Base-by-base conservation (phyloP, 2,888 invertebrate species). In the Chloroclystis v-ata region DNA sequence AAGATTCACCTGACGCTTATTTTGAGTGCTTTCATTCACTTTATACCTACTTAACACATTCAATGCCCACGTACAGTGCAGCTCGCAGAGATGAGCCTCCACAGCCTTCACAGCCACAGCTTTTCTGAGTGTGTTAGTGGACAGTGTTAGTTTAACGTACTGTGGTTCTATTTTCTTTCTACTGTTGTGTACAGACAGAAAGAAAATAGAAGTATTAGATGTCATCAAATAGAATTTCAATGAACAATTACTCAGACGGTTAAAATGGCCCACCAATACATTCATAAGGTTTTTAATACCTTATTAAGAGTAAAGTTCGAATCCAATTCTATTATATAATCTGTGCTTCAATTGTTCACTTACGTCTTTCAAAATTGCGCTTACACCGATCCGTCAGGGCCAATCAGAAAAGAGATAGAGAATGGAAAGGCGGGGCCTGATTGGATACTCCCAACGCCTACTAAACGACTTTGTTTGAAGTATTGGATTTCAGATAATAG, bases 401-500 rank as follows among this genome's bases (percentile, higher is more conserved):
- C 86, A 86, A 85, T 83, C 71, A 68, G 59, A 62, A 52, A 38
- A 40, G 49, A 52, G 59, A 45, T 55, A 61, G 66, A 68, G 68
- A 61, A 64, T 68, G 54, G 50, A 56, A 61, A 61, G 85, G 80
- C 66, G 80, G 72, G 49, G 66, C 45, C 40, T 14, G n/a, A 1
- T 9, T 9, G 37, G 45, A 52, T 39, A 66, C 78, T 58, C 84
- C 86, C 68, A 74, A 72, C 84, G 78, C 83, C 84, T 69, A 61
- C 48, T 55, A 48, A 44, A 52, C 48, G 56, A 59, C 63, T 60
- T 68, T 61, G 66, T 72, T 67, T 72, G 73, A 65, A 72, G 75
- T 78, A 78, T 82, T 71, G 73, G 67, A 75, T 81, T 78, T 72
- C 76, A 69, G 75, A 78, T 76, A 76, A 73, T 78, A 76, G 71